Evolutionary conservation across 2,888 invertebrate genomes (phyloP).

Genomic region (Timandra comae): DNA sequence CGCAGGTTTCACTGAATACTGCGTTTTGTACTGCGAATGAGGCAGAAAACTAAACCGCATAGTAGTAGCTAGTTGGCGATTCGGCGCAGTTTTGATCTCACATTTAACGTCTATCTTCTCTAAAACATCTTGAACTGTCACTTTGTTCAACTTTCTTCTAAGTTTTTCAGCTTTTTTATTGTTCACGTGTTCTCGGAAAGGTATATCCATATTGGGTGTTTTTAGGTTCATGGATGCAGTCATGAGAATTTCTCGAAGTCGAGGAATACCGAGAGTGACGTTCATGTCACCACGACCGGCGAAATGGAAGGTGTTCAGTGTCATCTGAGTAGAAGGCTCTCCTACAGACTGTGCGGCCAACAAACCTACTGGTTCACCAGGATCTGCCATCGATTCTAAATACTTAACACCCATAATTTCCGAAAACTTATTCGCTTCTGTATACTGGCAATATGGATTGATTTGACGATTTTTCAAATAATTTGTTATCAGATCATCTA

Average conservation of each 20-base stretch:
- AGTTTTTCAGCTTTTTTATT: constrained; percentile 81
- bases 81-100: constrained; percentile 72
- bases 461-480: constrained; percentile 71
- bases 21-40: constrained; percentile 82
- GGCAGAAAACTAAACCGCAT: constrained; percentile 86
- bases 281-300: constrained; percentile 99
- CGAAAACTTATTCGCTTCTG: constrained; percentile 73
- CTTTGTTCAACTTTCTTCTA: constrained; percentile 83
- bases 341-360: constrained; percentile 98
- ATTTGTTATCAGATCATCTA: constrained; percentile 81
- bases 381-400: constrained; percentile 85
- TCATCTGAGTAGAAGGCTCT: constrained; percentile 99
- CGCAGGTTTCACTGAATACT: constrained; percentile 83
- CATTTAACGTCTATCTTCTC: constrained; percentile 81
- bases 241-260: constrained; percentile 97
- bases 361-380: constrained; percentile 97
- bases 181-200: constrained; percentile 77
- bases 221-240: constrained; percentile 94
- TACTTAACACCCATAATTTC: constrained; percentile 86
- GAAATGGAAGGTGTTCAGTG: constrained; percentile 99
- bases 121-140: constrained; percentile 87
- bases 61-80: constrained; percentile 79
- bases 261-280: constrained; percentile 99
- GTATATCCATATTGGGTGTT: constrained; percentile 97
- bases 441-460: constrained; percentile 36